These are phyloP conservation scores for Grapholita molesta DNA, from an alignment of 1,140 invertebrate species.

Conservation along the genomic window DNA sequence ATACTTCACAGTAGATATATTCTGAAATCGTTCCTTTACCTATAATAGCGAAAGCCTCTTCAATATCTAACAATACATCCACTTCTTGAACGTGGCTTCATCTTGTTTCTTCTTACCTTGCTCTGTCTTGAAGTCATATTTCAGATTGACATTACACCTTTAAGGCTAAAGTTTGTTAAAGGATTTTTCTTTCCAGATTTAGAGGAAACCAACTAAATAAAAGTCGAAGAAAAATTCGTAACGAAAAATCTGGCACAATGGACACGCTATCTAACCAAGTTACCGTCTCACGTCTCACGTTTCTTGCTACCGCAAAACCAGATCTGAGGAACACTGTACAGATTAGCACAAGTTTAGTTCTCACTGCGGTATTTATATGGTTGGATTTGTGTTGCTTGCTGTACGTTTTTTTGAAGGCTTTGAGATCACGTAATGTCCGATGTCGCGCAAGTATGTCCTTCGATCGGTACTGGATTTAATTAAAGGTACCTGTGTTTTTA, in stretches of 20 bases:
- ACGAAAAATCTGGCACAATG: not conserved
- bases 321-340: not conserved
- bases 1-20: no score
- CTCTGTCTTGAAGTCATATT: no score
- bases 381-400: not conserved
- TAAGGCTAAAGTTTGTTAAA: no score
- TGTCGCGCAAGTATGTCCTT: not conserved
- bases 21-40: no score
- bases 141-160: no score
- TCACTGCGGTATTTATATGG: not conserved
- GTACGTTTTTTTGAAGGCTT: not conserved
- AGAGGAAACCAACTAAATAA: not conserved
- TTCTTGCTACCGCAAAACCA: conserved; percentile 14
- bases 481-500: not conserved
- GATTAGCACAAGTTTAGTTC: not conserved
- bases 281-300: conserved; percentile 6
- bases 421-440: not conserved
- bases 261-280: conserved; percentile 1
- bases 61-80: no score
- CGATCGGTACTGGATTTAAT: conserved; percentile 5
- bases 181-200: not conserved
- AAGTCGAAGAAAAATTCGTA: not conserved
- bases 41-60: no score
- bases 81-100: no score
- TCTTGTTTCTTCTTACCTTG: no score